These are phyloP conservation scores for Oxyura jamaicensis DNA, from an alignment of 2,113 vertebrate genomes.

Conservation along the genomic window DNA sequence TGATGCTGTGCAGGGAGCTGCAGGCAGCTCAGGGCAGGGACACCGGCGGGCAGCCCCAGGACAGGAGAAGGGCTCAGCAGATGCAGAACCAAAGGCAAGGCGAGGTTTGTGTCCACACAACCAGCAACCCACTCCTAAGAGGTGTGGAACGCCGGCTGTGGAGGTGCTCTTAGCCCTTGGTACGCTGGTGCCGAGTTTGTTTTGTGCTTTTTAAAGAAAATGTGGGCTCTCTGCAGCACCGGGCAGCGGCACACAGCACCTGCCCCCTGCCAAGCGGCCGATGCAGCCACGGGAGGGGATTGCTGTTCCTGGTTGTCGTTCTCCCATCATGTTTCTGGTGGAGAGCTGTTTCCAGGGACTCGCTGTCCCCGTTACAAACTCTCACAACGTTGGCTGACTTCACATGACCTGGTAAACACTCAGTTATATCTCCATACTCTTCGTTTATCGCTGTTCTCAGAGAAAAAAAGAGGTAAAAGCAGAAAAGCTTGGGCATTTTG, in stretches of 20 bases:
- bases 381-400: not conserved
- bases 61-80: not conserved
- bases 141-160: no score
- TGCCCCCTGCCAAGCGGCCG: not conserved
- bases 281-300: no score
- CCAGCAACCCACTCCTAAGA: not conserved
- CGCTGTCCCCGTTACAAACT: not conserved
- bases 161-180: not conserved
- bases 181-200: not conserved
- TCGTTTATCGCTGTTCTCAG: not conserved
- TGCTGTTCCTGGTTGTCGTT: not conserved
- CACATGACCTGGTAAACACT: not conserved
- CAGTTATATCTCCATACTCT: not conserved
- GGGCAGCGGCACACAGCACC: not conserved
- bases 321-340: not conserved
- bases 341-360: not conserved
- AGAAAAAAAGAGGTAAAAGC: not conserved
- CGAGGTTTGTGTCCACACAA: not conserved
- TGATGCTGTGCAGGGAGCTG: not conserved
- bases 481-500: not conserved
- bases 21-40: not conserved
- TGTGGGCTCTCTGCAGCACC: not conserved
- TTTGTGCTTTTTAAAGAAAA: not conserved
- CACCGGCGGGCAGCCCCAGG: not conserved
- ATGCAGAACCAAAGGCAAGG: not conserved